Evolutionary conservation across 2,113 vertebrate genomes (phyloP), one percentile per base, ranked within the genome.

Genomic region (Rhinopomastus cyanomelas): DNA sequence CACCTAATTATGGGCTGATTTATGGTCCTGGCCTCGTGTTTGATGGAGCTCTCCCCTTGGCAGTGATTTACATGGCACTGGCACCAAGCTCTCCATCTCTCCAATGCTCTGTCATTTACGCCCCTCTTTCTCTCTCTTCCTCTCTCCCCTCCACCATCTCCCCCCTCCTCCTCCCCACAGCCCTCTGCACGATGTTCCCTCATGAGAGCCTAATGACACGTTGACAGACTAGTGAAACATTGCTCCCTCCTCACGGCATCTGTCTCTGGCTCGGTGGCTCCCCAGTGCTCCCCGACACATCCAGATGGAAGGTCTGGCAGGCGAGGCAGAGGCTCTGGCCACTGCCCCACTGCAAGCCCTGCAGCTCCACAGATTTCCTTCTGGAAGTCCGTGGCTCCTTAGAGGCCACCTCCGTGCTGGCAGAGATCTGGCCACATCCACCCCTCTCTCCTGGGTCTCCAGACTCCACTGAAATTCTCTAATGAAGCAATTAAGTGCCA

Each of bases 1-100:
- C 95, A 96, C 97, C 97, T 97, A 97, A 98, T 98, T 98, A 97
- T 78, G 91, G 91, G 62, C 96, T 97, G 97, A 98, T 98, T 97
- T 97, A 97, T 97, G 93, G 97, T 74, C 94, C 95, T 96, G 97
- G 97, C 96, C 96, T 95, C 72, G 96, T 61, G 93, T 96, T 92
- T 96, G 96, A 96, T 96, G 95, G 96, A 96, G 95, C 95, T 96
- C 91, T 93, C 86, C 86, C 93, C 94, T 25, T 96, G 96, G 96
- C 96, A 95, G 96, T 96, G 96, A 97, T 97, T 97, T 95, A 98
- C 96, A 94, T 48, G 55, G 94, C 91, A 91, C 91, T 95, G 95
- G 93, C 94, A 95, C 85, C 87, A 77, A 76, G 88, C 94, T 95
- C 92, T 96, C 94, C 94, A 60, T 97, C 95, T 95, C 95, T 90